phyloP scores from a whole-genome alignment of 2,113 vertebrate species.

The Sporophila hypoxantha region DNA sequence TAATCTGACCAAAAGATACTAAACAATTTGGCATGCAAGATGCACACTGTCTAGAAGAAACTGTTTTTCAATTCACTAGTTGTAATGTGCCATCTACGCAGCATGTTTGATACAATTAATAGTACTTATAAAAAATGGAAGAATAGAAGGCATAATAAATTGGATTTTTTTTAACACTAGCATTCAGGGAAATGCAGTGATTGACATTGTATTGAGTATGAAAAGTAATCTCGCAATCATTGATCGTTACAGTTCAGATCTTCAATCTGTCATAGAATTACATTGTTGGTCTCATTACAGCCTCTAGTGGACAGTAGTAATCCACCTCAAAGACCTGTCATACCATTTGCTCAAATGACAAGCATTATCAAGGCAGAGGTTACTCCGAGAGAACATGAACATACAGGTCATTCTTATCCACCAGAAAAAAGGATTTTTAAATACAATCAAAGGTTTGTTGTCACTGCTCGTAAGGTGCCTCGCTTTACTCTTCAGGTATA shows the following conservation, averaged over 20 bases:
- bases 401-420: not conserved
- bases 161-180: not conserved
- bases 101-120: slow-evolving; percentile 9
- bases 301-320: slow-evolving; percentile 75
- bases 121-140: not conserved
- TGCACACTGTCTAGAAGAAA: slow-evolving; percentile 13
- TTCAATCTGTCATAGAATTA: slow-evolving; percentile 42
- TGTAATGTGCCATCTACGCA: not conserved
- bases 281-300: slow-evolving; percentile 76
- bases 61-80: not conserved
- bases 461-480: not conserved
- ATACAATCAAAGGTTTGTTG: not conserved
- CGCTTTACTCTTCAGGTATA: slow-evolving; percentile 22
- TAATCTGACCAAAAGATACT: slow-evolving; percentile 19
- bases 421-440: not conserved
- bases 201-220: not conserved
- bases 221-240: slow-evolving; percentile 46
- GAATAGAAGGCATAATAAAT: not conserved
- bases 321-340: slow-evolving; percentile 49
- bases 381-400: not conserved
- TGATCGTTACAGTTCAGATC: slow-evolving; percentile 6
- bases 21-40: slow-evolving; percentile 38
- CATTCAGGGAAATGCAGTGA: slow-evolving; percentile 14
- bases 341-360: not conserved
- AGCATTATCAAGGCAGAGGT: slow-evolving; percentile 25